phyloP scores from a whole-genome alignment of 2,797 vertebrate species.

The Tolypeutes matacus region DNA sequence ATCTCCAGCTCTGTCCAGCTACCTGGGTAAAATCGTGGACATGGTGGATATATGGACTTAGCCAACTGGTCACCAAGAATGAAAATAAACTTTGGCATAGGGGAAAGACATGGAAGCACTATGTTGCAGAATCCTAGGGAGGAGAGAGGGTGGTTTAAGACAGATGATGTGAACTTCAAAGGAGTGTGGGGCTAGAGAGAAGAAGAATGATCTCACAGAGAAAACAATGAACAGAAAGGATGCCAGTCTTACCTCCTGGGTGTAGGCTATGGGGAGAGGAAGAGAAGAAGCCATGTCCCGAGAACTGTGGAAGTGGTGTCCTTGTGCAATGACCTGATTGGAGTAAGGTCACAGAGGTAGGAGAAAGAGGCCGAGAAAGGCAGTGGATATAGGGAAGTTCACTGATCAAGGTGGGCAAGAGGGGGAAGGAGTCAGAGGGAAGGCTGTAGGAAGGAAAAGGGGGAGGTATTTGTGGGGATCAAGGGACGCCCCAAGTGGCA shows the following conservation, averaged over 20 bases:
- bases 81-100: neutral
- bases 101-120: neutral
- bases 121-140: no score
- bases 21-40: neutral
- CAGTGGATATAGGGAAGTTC: neutral
- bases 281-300: neutral
- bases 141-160: neutral
- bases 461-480: no score
- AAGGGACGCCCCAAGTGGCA: no score
- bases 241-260: no score
- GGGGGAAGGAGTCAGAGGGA: neutral
- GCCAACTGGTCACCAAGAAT: neutral
- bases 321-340: neutral
- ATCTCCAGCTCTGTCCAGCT: neutral
- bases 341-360: neutral
- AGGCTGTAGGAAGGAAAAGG: rapidly evolving
- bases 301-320: neutral
- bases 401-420: neutral
- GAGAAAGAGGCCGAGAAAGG: no score
- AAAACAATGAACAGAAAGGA: rapidly evolving
- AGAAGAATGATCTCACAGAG: no score
- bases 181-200: neutral
- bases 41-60: no score
- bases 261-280: neutral
- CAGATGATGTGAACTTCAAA: neutral